These are phyloP conservation scores for Callionymus lyra DNA, from an alignment of 2,113 vertebrate genomes.

Conservation along the genomic window DNA sequence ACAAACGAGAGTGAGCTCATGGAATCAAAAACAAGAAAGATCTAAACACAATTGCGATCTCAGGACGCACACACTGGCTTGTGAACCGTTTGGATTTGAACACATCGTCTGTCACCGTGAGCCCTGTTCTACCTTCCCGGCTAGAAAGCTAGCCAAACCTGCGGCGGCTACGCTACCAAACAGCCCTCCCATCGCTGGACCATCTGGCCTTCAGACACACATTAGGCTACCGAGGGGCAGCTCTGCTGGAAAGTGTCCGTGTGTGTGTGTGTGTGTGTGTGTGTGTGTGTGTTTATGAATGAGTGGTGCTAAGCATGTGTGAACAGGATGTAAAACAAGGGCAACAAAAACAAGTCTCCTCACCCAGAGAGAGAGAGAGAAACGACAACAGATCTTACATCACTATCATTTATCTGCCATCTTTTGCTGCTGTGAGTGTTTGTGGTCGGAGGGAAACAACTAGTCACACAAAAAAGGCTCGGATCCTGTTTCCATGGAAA, in stretches of 20 bases:
- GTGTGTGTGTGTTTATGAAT: constrained; percentile 19
- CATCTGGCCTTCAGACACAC: constrained; percentile 68
- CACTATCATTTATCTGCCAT: constrained; percentile 34
- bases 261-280: constrained; percentile 13
- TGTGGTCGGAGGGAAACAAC: constrained; percentile 55
- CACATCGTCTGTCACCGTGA: background rate
- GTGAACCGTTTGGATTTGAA: no score
- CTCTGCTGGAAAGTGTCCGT: constrained; percentile 36
- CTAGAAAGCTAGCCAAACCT: constrained; percentile 18
- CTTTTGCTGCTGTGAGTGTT: constrained; percentile 49
- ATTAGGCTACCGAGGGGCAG: constrained; percentile 45
- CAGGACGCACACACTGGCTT: no score
- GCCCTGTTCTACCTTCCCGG: constrained; percentile 13
- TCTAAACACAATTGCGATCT: no score
- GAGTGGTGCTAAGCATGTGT: constrained; percentile 10
- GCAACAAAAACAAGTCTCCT: constrained; percentile 3
- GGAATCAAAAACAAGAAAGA: constrained; percentile 8
- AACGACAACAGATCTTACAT: constrained; percentile 14
- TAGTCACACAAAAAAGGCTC: constrained; percentile 55
- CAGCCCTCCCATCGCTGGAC: constrained; percentile 57
- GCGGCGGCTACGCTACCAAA: constrained; percentile 31
- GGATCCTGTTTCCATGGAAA: constrained; percentile 71
- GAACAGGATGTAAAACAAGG: constrained; percentile 15
- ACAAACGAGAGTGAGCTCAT: constrained; percentile 35
- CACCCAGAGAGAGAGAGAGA: no score